Evolutionary conservation across 2,113 vertebrate species (phyloP), one percentile per base, ranked within the genome.

Genomic region (Sturnus vulgaris): DNA sequence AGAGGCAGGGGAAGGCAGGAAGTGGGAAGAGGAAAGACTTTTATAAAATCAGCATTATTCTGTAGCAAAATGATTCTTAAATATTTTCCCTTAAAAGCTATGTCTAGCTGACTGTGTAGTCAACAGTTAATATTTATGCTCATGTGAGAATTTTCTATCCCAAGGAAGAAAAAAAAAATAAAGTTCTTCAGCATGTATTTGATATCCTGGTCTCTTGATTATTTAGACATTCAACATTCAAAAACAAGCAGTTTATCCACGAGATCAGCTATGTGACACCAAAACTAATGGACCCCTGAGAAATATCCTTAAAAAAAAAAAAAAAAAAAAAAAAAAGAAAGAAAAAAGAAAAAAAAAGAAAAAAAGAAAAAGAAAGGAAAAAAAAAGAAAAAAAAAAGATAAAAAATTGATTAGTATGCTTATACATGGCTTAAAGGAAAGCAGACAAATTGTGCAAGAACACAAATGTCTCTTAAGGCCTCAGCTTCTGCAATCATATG

Each of bases 191-290:
- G 77, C 75, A 78, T 17, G 6, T 72, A 49, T 69, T 93, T 93
- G 77, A 42, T 44, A 60, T 92, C 81, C 39, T 80, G 12, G 37
- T 83, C 53, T 92, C 65, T 88, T 27, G 33, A 84, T 94, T 94
- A 96, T 97, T 92, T 96, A 95, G 87, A 96, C 65, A 92, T 94
- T 97, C 90, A 95, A 44, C 50, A 83, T 65, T 83, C 90, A 80
- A 82, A 96, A 97, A 93, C 72, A 95, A 90, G 65, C 72, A 96
- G 79, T 93, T 93, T 96, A 96, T 96, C 92, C 89, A 57, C 33
- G 30, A 91, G 50, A 96, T 77, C 84, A 87, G 92, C 77, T 93
- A 95, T 78, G 89, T 91, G 91, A 91, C 82, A 79, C 21, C 76
- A 85, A 95, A 97, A 95, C 92, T 96, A 97, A 92, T 73, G 69